Conservation (phyloP, 2,888 invertebrate species). For the Thumatha senex region DNA sequence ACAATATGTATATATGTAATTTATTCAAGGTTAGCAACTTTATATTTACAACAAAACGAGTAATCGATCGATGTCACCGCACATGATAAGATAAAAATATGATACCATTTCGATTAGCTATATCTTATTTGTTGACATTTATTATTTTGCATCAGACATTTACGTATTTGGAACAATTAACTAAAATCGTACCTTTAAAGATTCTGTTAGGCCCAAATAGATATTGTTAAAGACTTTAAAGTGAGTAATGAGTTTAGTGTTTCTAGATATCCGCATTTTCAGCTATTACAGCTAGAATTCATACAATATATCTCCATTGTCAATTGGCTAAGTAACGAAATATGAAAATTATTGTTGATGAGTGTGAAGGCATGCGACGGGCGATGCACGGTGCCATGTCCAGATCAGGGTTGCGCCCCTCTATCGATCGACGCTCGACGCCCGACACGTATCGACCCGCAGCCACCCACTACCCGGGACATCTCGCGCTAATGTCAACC, state of each 20-base stretch:
- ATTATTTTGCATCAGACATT: not conserved
- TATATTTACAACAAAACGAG: constrained; percentile 6
- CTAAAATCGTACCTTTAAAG: not conserved
- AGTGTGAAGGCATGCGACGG: constrained; percentile 60
- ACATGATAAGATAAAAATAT: constrained; percentile 29
- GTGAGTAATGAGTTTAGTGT: not conserved
- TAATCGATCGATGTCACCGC: constrained; percentile 10
- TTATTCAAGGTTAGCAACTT: constrained; percentile 16
- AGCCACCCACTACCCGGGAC: constrained; percentile 55
- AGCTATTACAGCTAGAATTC: too few relatives aligned
- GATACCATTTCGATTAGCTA: constrained; percentile 16
- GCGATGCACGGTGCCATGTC: constrained; percentile 48
- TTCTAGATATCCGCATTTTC: too few relatives aligned
- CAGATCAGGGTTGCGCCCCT: constrained; percentile 54
- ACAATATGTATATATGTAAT: not conserved
- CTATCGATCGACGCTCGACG: constrained; percentile 70
- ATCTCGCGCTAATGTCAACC: constrained; percentile 62
- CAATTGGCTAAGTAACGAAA: constrained; percentile 42
- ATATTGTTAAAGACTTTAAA: not conserved
- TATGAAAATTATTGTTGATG: constrained; percentile 53
- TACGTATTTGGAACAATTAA: not conserved
- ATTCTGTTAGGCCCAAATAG: not conserved
- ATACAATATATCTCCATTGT: constrained; percentile 30
- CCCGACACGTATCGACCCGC: constrained; percentile 74
- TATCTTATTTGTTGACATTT: constrained; percentile 5